A percentile compares a stretch with the other conserved stretches of the same genome.
Conservation (phyloP, 2,888 invertebrate species). For the Andrena dorsata region DNA sequence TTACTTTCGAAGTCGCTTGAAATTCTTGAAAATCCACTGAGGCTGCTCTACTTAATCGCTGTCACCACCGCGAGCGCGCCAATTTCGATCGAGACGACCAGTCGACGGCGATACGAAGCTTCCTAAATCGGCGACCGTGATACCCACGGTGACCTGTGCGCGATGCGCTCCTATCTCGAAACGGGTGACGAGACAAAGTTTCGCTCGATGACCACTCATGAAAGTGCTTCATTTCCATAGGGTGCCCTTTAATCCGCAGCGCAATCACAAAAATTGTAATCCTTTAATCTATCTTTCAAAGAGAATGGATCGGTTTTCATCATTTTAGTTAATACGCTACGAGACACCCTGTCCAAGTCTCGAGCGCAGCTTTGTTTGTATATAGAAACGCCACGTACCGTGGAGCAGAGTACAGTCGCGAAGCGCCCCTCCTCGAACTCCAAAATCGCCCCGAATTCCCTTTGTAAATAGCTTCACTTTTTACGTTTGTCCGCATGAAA, state of each 20-base stretch:
- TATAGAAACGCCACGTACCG: background rate
- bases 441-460: slow-evolving; percentile 7
- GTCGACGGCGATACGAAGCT: background rate
- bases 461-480: slow-evolving; percentile 47
- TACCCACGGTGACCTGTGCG: background rate
- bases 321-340: too few species aligned
- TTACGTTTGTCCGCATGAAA: slow-evolving; percentile 14
- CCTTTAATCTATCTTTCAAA: too few species aligned
- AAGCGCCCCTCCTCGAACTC: background rate
- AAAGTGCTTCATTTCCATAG: background rate
- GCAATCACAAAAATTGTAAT: background rate
- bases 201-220: background rate
- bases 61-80: background rate
- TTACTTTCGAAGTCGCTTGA: background rate
- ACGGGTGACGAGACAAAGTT: background rate
- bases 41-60: slow-evolving; percentile 23
- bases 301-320: too few species aligned
- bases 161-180: slow-evolving; percentile 3
- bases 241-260: background rate
- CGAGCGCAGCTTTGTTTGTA: background rate
- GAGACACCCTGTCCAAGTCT: background rate
- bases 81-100: background rate
- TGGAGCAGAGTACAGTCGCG: background rate
- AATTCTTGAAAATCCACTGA: background rate
- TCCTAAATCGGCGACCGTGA: background rate